Base-by-base conservation (phyloP, 1,140 invertebrate species). In the Nephotettix cincticeps region DNA sequence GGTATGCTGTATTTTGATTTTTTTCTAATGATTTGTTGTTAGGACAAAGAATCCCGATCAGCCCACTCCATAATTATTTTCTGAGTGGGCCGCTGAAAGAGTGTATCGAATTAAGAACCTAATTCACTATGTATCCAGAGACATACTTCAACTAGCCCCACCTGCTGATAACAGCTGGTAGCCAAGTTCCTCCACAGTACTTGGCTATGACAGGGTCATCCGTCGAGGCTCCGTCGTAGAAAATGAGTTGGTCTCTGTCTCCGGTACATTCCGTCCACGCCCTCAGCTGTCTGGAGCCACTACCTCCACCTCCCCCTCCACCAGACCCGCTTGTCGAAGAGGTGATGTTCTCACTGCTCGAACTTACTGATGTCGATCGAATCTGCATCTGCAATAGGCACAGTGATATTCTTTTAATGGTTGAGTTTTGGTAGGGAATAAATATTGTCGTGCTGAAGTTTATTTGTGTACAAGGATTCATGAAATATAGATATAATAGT, bases 221-320 rank as follows among this genome's bases (percentile, higher is more conserved):
- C 0, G 80, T 88, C 19, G 87, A 87, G 28, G 89, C 86, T 23
- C 94, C 94, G 81, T 96, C 94, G 78, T 93, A 93, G 77, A 96
- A 92, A 64, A 94, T 90, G 4, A 96, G 81, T 69, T 91, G 88
- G 80, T 96, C 93, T 27, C 90, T 86, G 75, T 93, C 90, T 0
- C 89, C 87, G 0, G 91, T 90, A 77, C 93, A 95, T 72, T 93
- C 91, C 54, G 91, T 87, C 90, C 92, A 94, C 9, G 92, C 91
- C 58, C 87, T 84, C 58, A 93, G 83, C 21, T 86, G 87, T 54
- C 86, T 86, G 0, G 86, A 84, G 6, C 27, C 90, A 91, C 78
- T 87, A 89, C 77, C 89, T 89, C 27, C 87, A 6, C 32, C 32
- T 36, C 32, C 32, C 4, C 32, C 32, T 14, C 32, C 32, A 36